phyloP scores from a whole-genome alignment of 2,888 invertebrate species.

The Iphiclides podalirius region DNA sequence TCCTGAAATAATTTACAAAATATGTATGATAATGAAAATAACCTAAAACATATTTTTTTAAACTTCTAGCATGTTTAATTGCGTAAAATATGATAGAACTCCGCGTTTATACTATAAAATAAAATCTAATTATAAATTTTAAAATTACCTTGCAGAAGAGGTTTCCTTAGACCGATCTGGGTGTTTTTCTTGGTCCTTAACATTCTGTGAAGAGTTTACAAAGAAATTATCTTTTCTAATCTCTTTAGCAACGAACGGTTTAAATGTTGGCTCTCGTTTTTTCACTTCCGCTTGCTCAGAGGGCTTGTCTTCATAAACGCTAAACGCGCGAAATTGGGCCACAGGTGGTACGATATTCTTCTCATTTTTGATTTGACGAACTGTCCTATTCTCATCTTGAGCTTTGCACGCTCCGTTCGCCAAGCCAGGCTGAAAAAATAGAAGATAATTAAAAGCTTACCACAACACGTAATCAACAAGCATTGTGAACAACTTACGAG shows the following conservation, averaged over 20 bases:
- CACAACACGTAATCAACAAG: slow-evolving; percentile 19
- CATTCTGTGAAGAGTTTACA: slow-evolving; percentile 58
- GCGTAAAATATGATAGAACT: too few species aligned
- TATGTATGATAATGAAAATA: too few species aligned
- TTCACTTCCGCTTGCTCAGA: slow-evolving; percentile 62
- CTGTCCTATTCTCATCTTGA: slow-evolving; percentile 71
- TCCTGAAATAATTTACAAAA: too few species aligned
- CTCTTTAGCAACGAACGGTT: slow-evolving; percentile 67
- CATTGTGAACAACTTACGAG: slow-evolving; percentile 62
- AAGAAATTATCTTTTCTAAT: slow-evolving; percentile 56
- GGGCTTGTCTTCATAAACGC: slow-evolving; percentile 85
- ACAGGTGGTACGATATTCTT: slow-evolving; percentile 81
- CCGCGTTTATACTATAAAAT: too few species aligned
- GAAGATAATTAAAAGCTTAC: slow-evolving; percentile 20
- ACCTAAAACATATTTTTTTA: too few species aligned
- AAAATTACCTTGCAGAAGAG: slow-evolving; percentile 45
- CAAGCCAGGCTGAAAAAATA: slow-evolving; percentile 56
- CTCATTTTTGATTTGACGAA: slow-evolving; percentile 71
- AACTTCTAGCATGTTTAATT: too few species aligned
- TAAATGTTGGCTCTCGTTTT: slow-evolving; percentile 64
- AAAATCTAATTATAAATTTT: too few species aligned
- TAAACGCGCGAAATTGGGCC: slow-evolving; percentile 87
- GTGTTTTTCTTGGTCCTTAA: slow-evolving; percentile 56
- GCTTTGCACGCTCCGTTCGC: slow-evolving; percentile 69
- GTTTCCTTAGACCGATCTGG: slow-evolving; percentile 54